Evolutionary conservation across 2,797 vertebrate genomes (phyloP).

Genomic region (Psittacula echo): DNA sequence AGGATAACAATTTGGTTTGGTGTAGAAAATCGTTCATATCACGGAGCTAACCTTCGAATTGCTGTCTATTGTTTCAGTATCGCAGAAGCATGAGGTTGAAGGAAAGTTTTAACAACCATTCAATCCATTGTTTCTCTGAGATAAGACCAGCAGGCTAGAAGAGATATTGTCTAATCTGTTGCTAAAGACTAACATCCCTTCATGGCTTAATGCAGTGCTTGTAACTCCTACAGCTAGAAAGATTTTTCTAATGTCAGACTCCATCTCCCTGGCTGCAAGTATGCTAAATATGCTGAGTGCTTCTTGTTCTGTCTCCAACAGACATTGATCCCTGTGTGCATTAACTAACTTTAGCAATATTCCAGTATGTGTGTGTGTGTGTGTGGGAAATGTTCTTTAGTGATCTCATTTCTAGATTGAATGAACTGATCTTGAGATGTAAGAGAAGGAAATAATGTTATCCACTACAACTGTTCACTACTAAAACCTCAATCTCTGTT

Average conservation of each 20-base stretch:
- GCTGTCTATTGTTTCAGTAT: neutral
- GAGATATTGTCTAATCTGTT: neutral
- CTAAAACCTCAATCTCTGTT: neutral
- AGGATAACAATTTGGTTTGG: neutral
- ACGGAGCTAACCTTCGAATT: fast-evolving
- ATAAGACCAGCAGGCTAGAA: neutral
- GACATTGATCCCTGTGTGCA: neutral
- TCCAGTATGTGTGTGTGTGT: neutral
- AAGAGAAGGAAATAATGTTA: neutral
- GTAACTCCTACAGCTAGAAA: neutral
- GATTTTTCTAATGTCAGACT: neutral
- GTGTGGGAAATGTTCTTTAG: neutral
- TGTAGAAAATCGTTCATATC: neutral
- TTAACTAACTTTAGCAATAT: neutral
- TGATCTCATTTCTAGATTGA: neutral
- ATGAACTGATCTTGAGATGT: neutral
- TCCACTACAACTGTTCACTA: neutral
- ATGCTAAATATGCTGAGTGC: neutral
- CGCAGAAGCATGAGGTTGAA: neutral
- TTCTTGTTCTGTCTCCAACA: neutral
- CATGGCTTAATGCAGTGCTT: neutral
- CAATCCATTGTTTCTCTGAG: neutral
- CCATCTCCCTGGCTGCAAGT: neutral
- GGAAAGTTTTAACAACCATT: neutral
- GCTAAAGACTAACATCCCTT: neutral